phyloP scores from a whole-genome alignment of 2,797 vertebrate genomes.

The Leucoraja ocellata region DNA sequence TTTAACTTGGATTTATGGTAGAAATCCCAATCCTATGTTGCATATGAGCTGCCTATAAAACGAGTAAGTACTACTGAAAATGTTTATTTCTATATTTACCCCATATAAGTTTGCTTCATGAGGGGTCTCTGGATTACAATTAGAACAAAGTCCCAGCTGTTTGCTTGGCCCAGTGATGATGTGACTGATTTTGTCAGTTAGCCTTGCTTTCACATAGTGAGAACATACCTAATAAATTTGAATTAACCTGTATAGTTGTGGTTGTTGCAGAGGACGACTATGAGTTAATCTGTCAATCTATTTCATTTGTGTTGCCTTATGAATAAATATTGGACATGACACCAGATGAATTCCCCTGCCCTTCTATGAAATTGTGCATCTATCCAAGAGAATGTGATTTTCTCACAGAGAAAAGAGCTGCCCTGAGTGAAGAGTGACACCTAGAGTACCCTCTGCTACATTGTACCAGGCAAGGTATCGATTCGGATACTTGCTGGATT shows the following conservation, averaged over 20 bases:
- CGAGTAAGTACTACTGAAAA: not conserved
- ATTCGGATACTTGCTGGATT: not conserved
- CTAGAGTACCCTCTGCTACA: not conserved
- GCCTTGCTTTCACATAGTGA: not conserved
- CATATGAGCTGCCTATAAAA: not conserved
- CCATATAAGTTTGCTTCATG: not conserved
- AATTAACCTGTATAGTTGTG: not conserved
- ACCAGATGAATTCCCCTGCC: not conserved
- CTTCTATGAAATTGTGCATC: not conserved
- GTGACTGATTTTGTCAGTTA: not conserved
- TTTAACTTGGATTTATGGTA: not conserved
- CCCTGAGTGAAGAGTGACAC: not conserved
- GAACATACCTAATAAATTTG: not conserved
- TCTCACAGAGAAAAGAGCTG: not conserved
- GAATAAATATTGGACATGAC: not conserved
- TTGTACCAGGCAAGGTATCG: not conserved
- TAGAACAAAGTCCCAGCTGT: not conserved
- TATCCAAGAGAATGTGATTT: not conserved
- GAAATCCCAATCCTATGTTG: not conserved
- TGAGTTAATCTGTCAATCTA: not conserved
- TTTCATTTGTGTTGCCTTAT: not conserved
- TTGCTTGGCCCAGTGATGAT: not conserved
- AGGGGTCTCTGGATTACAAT: not conserved
- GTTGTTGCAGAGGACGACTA: not conserved
- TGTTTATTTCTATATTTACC: not conserved